Evolutionary conservation across 2,888 invertebrate species (phyloP).

Genomic region (Thereva nobilitata): DNA sequence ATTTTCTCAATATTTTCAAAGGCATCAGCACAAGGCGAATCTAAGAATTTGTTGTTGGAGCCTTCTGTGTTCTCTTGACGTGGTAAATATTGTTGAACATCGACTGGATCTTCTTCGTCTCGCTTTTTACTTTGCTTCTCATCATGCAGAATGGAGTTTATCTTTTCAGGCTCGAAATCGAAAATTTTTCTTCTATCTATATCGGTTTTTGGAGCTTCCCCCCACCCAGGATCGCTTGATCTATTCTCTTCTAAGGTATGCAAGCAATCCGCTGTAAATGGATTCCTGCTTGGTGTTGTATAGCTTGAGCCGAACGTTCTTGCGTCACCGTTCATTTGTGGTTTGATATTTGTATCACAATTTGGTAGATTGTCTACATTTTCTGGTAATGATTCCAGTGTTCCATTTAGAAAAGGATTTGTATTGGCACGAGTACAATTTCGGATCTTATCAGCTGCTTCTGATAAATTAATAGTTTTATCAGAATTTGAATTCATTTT

Average conservation of each 20-base stretch:
- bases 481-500: constrained; percentile 17
- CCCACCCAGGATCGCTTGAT: neutral
- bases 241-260: neutral
- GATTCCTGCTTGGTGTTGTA: constrained; percentile 35
- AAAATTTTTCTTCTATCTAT: constrained; percentile 40
- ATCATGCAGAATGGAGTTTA: constrained; percentile 37
- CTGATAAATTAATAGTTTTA: constrained; percentile 42
- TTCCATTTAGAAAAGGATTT: constrained; percentile 46
- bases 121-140: neutral
- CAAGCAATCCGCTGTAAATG: constrained; percentile 38
- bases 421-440: constrained; percentile 42
- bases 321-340: neutral
- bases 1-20: constrained; percentile 42
- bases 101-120: neutral
- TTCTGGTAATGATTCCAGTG: constrained; percentile 35
- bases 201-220: constrained; percentile 39
- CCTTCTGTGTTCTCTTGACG: neutral
- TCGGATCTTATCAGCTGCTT: constrained; percentile 39
- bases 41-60: constrained; percentile 35
- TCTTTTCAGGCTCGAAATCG: constrained; percentile 42
- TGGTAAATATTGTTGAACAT: constrained; percentile 20
- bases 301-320: neutral
- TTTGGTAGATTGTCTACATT: constrained; percentile 34
- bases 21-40: constrained; percentile 40
- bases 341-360: constrained; percentile 7